Evolutionary conservation across 2,888 invertebrate species (phyloP), one percentile per base, ranked within the genome.

Genomic region (Drosophila merina): DNA sequence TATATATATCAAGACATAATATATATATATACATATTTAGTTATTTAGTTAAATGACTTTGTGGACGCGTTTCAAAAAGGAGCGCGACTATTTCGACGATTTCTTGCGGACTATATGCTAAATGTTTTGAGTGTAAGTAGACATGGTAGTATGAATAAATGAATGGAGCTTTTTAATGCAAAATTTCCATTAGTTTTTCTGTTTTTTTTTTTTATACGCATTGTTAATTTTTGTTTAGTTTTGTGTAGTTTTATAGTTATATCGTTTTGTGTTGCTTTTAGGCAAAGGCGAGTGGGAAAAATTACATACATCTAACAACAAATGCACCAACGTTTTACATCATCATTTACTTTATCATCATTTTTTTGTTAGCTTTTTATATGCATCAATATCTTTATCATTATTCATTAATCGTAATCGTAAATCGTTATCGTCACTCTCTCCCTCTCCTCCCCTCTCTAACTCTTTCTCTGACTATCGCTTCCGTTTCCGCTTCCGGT

Each of bases 231-330:
- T 51, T 59, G 31, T 45, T 8, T 80, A 48, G 8, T 36, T 69
- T 60, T 66, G 45, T 66, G 10, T 47, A 36, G 55, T 48, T 48
- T 47, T 55, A n/a, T 31, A 25, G 31, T 44, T 50, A 58, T 20
- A 36, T 10, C 51, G 31, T 9, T 62, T 62, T 57, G 57, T 66
- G 58, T 67, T 73, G 73, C 72, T 57, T 72, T 58, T 66, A 67
- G 72, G 72, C 72, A 72, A 72, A 73, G 72, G 72, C 67, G 72
- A 68, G 67, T 67, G 84, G 74, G 63, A 64, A 83, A 83, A 82
- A 74, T 84, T 78, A 85, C 81, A 81, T 85, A 87, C 75, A 83
- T 82, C 75, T 87, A 83, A 83, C 83, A 83, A 83, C 85, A 83
- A 83, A 83, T 83, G 83, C 83, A 83, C 83, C 87, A 83, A 77